Base-by-base conservation (phyloP, 2,113 vertebrate genomes). In the Lepus europaeus region DNA sequence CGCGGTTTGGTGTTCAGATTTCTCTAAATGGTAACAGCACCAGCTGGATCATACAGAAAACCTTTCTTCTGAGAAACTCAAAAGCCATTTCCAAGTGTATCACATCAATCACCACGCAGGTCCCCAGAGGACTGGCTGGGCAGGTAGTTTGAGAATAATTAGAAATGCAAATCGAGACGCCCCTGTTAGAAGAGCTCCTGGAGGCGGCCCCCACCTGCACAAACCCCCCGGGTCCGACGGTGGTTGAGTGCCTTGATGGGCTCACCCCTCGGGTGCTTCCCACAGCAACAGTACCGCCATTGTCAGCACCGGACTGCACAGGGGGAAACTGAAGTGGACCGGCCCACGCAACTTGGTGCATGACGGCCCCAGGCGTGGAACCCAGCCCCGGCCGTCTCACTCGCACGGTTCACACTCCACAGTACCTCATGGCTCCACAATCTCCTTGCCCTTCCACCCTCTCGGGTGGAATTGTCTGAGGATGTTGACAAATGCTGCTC, bases 101-200 rank as follows among this genome's bases (percentile, higher is more conserved):
- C 95, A 87, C 95, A 97, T 97, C 96, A 96, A 94, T 96, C 94
- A 93, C 89, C 1, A 0, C 69, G 80, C 56, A 19, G 84, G 83
- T 77, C 91, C 95, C 95, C 53, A 36, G 96, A 95, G 93, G 90
- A 51, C 86, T 64, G 92, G 88, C 66, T 33, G 80, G 84, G 89
- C 82, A 77, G 81, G 90, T 96, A 95, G 94, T 92, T 89, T 82
- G 69, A 92, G 78, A 59, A 85, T 96, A 94, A 97, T 97, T 96
- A 97, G 96, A 97, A 97, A 97, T 97, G 96, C 93, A 96, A 95
- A 96, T 97, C 73, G 72, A 94, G 81, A 87, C 83, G 36, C 63
- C 70, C 76, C 66, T 96, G 80, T 86, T 86, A 89, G 77, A 79
- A 45, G 9, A 69, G 66, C 82, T 95, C 90, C 84, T 82, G 6